Conservation (phyloP, 2,797 vertebrate species). For the Pangasius sanitwongsei region DNA sequence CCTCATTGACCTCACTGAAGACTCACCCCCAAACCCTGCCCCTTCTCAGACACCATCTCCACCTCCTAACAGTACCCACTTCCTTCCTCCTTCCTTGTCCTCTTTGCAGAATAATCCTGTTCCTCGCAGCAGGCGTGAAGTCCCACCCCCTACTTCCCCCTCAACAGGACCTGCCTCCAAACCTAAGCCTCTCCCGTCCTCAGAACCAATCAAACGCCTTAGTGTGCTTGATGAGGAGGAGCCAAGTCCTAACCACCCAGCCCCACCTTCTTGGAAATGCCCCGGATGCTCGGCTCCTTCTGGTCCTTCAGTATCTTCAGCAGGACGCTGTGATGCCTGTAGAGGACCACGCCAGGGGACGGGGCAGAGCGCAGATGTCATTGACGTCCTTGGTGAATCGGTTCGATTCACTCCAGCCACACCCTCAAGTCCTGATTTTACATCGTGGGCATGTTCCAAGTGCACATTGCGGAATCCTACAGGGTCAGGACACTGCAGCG, state of each 20-base stretch:
- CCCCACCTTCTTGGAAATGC: conserved; percentile 81
- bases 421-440: conserved; percentile 94
- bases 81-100: conserved; percentile 73
- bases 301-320: conserved; percentile 66
- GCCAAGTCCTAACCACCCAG: conserved; percentile 57
- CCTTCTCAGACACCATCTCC: conserved; percentile 60
- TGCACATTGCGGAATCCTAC: conserved; percentile 94
- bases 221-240: conserved; percentile 90
- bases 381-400: conserved; percentile 86
- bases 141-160: conserved; percentile 78
- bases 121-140: conserved; percentile 93
- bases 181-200: conserved; percentile 74
- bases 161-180: conserved; percentile 62
- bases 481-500: conserved; percentile 82
- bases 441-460: conserved; percentile 93
- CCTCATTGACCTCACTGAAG: conserved; percentile 77
- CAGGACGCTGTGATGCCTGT: conserved; percentile 78
- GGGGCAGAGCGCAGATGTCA: conserved; percentile 75
- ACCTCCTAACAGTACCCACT: conserved; percentile 66
- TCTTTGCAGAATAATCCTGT: conserved; percentile 94
- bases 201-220: conserved; percentile 85
- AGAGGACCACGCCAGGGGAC: conserved; percentile 66
- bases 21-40: conserved; percentile 65
- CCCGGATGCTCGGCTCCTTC: conserved; percentile 75
- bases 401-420: conserved; percentile 92